Percentiles rank a stretch among this genome's conserved stretches.
Conservation (phyloP, 2,113 vertebrate genomes). For the Microtus ochrogaster region DNA sequence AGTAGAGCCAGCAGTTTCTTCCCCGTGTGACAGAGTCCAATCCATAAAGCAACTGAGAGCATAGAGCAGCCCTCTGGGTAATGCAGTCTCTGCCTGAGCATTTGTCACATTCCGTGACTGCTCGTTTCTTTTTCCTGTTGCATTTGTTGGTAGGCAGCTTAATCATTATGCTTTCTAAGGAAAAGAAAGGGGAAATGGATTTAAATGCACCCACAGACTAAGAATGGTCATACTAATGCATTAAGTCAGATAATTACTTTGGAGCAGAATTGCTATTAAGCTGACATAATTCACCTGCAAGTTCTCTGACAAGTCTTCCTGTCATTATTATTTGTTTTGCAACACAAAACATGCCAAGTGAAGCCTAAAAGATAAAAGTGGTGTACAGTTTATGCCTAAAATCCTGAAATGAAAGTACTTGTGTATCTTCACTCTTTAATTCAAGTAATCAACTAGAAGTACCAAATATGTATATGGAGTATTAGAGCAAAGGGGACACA, state of each 20-base stretch:
- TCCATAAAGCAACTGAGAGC: neutral
- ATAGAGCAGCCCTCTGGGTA: neutral
- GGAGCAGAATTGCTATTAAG: slow-evolving; percentile 30
- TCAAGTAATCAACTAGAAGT: neutral
- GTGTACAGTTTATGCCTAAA: neutral
- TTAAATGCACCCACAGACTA: slow-evolving; percentile 38
- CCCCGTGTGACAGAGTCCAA: neutral
- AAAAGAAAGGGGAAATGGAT: neutral
- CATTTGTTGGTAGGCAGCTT: slow-evolving; percentile 33
- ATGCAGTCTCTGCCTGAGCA: neutral
- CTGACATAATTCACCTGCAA: slow-evolving; percentile 28
- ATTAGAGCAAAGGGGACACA: neutral
- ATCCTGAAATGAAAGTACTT: slow-evolving; percentile 21
- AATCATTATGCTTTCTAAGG: slow-evolving; percentile 50
- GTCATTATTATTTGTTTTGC: slow-evolving; percentile 53
- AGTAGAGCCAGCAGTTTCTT: neutral
- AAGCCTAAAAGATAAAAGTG: slow-evolving; percentile 31
- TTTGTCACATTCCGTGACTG: neutral
- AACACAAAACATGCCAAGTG: slow-evolving; percentile 48
- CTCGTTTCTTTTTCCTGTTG: slow-evolving; percentile 31
- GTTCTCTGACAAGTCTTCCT: slow-evolving; percentile 1
- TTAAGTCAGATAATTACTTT: slow-evolving; percentile 52
- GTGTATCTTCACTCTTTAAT: neutral
- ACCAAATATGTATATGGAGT: neutral
- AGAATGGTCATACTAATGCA: slow-evolving; percentile 41